Base-by-base conservation (phyloP, 2,888 invertebrate genomes). In the Drosophila stalkeri region DNA sequence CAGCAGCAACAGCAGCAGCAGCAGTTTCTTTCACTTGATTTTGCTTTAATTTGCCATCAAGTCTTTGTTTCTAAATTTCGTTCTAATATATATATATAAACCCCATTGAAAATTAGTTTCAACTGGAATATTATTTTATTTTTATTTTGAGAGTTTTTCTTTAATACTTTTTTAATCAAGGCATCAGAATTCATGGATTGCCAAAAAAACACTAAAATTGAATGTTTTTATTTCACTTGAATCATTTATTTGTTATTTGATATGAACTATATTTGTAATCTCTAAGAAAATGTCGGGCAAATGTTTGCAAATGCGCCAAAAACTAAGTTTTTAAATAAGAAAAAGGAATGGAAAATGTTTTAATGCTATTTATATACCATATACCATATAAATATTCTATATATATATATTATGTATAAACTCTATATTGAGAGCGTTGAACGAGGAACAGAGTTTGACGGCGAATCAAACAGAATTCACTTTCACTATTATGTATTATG, bases 401-500 rank as follows among this genome's bases (percentile, higher is more conserved):
- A 27, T 27, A 27, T 23, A 23, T 27, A 27, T 27, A 75, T 64
- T 79, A 76, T 79, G 71, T 80, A 72, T 75, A 71, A 71, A 75
- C 71, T 81, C 67, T 62, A 75, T 64, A 65, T 57, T 49, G 59
- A 59, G 52, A 59, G 52, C 52, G 52, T 64, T 57, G 56, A 64
- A 23, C 49, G 54, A 47, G 31, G 37, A 64, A 62, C 62, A 27
- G 16, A 16, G 52, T 63, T 55, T 55, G 46, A 18, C 64, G 51
- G 41, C 60, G 55, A 69, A 66, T 64, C 72, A 70, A 64, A 51
- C 41, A 55, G 46, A 67, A 73, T 68, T 75, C 65, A 75, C 65
- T 75, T 72, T 78, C 65, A 86, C 82, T 85, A 82, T 76, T 80
- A 87, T 85, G 68, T 82, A 82, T 82, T 85, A 85, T 78, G 85